Conservation (phyloP, 2,797 vertebrate genomes). For the Lacerta viridis region DNA sequence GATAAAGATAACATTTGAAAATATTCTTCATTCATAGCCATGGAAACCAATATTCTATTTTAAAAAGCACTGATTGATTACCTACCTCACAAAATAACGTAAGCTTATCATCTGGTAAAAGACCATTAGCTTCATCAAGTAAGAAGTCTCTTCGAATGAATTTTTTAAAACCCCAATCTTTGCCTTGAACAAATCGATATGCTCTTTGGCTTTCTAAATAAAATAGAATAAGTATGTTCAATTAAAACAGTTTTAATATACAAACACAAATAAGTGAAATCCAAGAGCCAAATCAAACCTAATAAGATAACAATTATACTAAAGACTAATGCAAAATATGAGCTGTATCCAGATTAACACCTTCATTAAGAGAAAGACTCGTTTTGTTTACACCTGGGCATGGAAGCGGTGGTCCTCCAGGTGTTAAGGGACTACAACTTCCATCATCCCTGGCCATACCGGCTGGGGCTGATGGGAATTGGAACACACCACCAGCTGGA, state of each 20-base stretch:
- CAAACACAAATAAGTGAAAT: neutral
- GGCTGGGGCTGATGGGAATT: too few species aligned
- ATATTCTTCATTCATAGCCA: conserved; percentile 24
- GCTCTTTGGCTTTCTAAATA: conserved; percentile 98
- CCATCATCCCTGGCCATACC: too few species aligned
- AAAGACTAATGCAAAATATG: too few species aligned
- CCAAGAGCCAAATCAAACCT: neutral
- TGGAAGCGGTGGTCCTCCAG: too few species aligned
- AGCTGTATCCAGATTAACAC: too few species aligned
- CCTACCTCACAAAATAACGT: conserved; percentile 97
- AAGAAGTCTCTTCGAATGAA: conserved; percentile 99
- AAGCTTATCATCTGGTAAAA: conserved; percentile 98
- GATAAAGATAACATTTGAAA: conserved; percentile 19
- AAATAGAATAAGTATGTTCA: conserved; percentile 48
- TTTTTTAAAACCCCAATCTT: conserved; percentile 99
- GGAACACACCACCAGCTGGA: too few species aligned
- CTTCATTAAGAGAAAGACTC: too few species aligned
- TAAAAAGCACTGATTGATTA: conserved; percentile 52
- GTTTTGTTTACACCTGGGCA: too few species aligned
- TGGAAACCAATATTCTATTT: conserved; percentile 47
- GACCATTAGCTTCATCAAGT: conserved; percentile 97
- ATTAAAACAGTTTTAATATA: conserved; percentile 40
- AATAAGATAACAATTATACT: too few species aligned
- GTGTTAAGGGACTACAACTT: too few species aligned
- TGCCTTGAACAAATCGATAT: conserved; percentile 99